Evolutionary conservation across 2,113 vertebrate genomes (phyloP).

Genomic region (Argyrosomus japonicus): DNA sequence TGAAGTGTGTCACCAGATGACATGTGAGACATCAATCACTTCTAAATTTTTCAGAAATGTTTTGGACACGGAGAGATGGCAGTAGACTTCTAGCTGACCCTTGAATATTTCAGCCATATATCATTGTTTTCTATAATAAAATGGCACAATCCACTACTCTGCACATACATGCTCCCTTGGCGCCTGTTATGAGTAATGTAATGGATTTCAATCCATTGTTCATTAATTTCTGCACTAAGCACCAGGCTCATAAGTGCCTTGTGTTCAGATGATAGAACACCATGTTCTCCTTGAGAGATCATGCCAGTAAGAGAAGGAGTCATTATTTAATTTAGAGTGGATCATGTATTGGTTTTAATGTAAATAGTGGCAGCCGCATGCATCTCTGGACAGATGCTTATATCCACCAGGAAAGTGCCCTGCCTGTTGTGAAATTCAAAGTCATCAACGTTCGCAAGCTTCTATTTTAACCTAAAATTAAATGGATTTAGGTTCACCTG

Average conservation of each 20-base stretch:
- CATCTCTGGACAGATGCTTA: background rate
- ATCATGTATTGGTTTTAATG: conserved; percentile 16
- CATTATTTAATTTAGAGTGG: conserved; percentile 15
- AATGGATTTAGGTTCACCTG: background rate
- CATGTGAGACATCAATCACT: conserved; percentile 45
- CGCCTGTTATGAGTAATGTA: conserved; percentile 29
- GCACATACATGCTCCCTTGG: background rate
- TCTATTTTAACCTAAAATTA: conserved; percentile 14
- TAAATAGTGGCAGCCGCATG: background rate
- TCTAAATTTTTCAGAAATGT: background rate
- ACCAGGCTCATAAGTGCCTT: conserved; percentile 22
- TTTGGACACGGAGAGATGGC: background rate
- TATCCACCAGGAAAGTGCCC: background rate
- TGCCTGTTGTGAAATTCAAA: conserved; percentile 9
- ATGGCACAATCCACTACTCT: background rate
- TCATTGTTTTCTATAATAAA: conserved; percentile 20
- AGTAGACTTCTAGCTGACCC: background rate
- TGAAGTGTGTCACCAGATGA: conserved; percentile 45
- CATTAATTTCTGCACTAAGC: conserved; percentile 33
- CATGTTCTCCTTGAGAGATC: conserved; percentile 22
- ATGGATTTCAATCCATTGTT: conserved; percentile 44
- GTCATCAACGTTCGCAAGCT: background rate
- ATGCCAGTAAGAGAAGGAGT: background rate
- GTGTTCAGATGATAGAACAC: conserved; percentile 32
- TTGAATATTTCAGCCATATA: background rate